A percentile compares a stretch with the other conserved stretches of the same genome.
Conservation (phyloP, 2,888 invertebrate species). For the Phragmatobia fuliginosa region DNA sequence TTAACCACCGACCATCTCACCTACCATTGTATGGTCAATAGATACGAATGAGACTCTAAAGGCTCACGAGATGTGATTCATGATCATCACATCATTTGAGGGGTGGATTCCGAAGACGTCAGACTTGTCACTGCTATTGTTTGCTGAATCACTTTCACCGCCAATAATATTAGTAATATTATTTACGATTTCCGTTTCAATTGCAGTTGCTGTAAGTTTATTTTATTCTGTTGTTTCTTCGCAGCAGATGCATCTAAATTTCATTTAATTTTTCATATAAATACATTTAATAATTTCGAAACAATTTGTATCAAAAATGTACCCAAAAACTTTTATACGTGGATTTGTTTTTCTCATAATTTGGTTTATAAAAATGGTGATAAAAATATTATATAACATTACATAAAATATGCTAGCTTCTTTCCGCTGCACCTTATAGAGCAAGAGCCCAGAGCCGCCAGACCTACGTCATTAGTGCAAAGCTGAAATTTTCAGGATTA, state of each 20-base stretch:
- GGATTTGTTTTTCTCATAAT: too few species aligned
- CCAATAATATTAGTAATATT: neutral
- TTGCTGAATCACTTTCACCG: neutral
- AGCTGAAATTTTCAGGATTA: too few species aligned
- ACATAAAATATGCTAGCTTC: too few species aligned
- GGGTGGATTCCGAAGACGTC: neutral
- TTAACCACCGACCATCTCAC: neutral
- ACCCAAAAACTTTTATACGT: too few species aligned
- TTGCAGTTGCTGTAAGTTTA: neutral
- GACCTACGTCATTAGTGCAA: too few species aligned
- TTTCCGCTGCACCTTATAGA: too few species aligned
- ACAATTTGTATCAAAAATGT: too few species aligned
- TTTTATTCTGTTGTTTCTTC: neutral
- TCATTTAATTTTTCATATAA: neutral
- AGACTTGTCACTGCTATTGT: neutral
- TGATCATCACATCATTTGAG: neutral
- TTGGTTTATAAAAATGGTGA: too few species aligned
- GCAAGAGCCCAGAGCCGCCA: too few species aligned
- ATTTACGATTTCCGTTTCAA: neutral
- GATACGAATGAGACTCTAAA: neutral
- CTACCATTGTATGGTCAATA: neutral
- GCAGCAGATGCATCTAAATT: neutral
- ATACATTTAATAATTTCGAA: too few species aligned
- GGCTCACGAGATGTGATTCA: neutral
- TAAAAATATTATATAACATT: too few species aligned